Conservation (phyloP, 2,113 vertebrate species). For the Collichthys lucidus region DNA sequence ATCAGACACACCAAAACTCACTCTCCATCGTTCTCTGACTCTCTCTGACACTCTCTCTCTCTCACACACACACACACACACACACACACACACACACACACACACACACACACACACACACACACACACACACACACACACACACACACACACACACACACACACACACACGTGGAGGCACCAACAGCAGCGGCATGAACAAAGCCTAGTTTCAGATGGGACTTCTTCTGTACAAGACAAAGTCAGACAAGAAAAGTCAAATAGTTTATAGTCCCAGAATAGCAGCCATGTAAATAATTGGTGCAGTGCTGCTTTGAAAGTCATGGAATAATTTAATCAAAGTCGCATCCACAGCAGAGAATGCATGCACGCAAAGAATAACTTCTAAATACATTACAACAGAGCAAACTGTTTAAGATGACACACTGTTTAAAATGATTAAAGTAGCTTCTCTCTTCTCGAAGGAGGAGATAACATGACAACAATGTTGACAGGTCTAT, state of each 20-base stretch:
- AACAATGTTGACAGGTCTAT: slow-evolving; percentile 15
- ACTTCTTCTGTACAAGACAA: slow-evolving; percentile 4
- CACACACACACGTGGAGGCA: slow-evolving; percentile 48
- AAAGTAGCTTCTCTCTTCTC: slow-evolving; percentile 8
- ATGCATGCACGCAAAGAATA: neutral
- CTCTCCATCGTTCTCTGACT: slow-evolving; percentile 6
- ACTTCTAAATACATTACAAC: slow-evolving; percentile 8
- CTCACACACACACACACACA: slow-evolving; percentile 14
- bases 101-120: neutral
- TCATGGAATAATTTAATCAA: slow-evolving; percentile 21
- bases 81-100: neutral
- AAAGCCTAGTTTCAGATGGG: slow-evolving; percentile 63
- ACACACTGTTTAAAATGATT: slow-evolving; percentile 19
- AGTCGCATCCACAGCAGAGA: slow-evolving; percentile 7
- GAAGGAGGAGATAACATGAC: slow-evolving; percentile 8
- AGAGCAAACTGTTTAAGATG: neutral
- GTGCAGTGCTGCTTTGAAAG: slow-evolving; percentile 3
- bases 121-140: slow-evolving; percentile 17
- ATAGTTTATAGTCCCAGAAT: slow-evolving; percentile 15
- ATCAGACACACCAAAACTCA: slow-evolving; percentile 57
- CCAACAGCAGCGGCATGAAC: neutral
- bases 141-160: neutral
- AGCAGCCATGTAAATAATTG: slow-evolving; percentile 34
- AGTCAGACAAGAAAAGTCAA: slow-evolving; percentile 19
- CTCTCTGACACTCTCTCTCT: neutral